Evolutionary conservation across 2,113 vertebrate species (phyloP), one percentile per base, ranked within the genome.

Genomic region (Dissostichus mawsoni): DNA sequence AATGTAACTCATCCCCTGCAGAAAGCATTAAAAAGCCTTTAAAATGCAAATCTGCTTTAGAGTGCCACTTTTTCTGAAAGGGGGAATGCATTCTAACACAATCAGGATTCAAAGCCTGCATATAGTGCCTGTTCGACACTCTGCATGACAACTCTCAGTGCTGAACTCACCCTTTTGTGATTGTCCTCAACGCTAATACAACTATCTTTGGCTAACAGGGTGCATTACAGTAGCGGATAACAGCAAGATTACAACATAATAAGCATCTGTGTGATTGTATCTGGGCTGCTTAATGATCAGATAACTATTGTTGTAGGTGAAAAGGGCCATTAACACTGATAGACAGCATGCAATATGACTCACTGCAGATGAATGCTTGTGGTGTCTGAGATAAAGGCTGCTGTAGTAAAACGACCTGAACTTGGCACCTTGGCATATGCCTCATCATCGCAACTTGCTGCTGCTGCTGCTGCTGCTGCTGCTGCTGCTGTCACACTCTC

Each of bases 391-490:
- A 83, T 85, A 67, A 83, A 76, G 50, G 58, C 59, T 71, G 11
- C 11, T 78, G n/a, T 17, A 59, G 70, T 78, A 33, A 81, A 89
- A 80, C 48, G 69, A 87, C 77, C 78, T 82, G 69, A 78, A 76
- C 58, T 78, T 91, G 86, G 82, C 89, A 45, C 3, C 5, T n/a
- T 18, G 77, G 78, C 44, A 29, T 56, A 3, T 14, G 44, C 73
- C 47, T 75, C 77, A 78, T 78, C 80, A 48, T 74, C 74, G 69
- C 75, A 73, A 82, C 56, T 58, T 29, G 29, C 29, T 29, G 25
- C 25, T 25, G 25, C 25, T 25, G 25, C 25, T 25, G 25, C 25
- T 25, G 29, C 29, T 29, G 3, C 29, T 29, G 25, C 25, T 29
- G 29, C 29, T 29, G 9, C 45, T 62, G 68, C 86, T 86, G 18